phyloP scores from a whole-genome alignment of 2,797 vertebrate genomes.

The Decapterus maruadsi region DNA sequence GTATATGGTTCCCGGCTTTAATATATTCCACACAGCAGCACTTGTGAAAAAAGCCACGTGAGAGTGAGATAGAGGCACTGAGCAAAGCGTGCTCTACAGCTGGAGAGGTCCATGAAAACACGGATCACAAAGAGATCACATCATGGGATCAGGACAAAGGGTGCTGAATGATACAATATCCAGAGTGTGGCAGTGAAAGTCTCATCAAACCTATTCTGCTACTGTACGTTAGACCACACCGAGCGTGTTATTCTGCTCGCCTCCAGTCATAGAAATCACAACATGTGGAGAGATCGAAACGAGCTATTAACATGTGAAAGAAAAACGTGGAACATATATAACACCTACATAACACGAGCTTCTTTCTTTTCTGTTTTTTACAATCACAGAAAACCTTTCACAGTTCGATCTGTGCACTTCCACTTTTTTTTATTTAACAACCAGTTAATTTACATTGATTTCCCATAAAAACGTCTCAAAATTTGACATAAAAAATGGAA shows the following conservation, averaged over 20 bases:
- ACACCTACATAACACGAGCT: neutral
- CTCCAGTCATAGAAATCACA: neutral
- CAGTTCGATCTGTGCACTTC: too few species aligned
- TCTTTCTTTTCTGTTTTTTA: neutral
- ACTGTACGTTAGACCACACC: neutral
- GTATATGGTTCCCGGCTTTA: neutral
- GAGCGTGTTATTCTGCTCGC: constrained; percentile 1
- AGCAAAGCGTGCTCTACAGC: constrained; percentile 25
- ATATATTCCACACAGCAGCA: constrained; percentile 16
- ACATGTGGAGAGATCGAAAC: neutral
- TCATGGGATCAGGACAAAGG: constrained; percentile 25
- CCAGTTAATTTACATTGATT: too few species aligned
- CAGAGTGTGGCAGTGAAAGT: constrained; percentile 14
- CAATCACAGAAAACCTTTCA: neutral
- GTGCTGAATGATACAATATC: constrained; percentile 6
- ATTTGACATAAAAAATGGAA: too few species aligned
- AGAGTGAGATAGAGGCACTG: neutral
- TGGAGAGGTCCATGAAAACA: constrained; percentile 26
- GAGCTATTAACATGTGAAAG: constrained; percentile 2
- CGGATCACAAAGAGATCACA: constrained; percentile 29
- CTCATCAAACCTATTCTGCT: neutral
- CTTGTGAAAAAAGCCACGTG: neutral
- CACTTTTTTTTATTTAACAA: too few species aligned
- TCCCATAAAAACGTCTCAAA: too few species aligned
- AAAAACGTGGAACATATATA: too few species aligned